phyloP scores from a whole-genome alignment of 1,140 invertebrate genomes.

The Bombus haemorrhoidalis region DNA sequence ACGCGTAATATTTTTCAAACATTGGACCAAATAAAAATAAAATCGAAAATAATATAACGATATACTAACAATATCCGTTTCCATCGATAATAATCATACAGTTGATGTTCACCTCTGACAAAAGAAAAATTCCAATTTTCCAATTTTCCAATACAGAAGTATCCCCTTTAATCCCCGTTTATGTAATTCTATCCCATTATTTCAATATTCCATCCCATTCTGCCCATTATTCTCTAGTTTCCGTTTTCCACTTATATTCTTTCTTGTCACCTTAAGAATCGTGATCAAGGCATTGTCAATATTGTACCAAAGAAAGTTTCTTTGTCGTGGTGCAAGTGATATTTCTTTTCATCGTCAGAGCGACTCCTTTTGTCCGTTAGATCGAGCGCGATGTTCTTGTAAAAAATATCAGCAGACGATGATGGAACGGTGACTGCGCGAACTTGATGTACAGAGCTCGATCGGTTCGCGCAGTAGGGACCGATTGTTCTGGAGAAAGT shows the following conservation, averaged over 20 bases:
- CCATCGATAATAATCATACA: background rate
- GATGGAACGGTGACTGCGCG: slow-evolving; percentile 12
- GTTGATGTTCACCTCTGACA: background rate
- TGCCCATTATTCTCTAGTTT: background rate
- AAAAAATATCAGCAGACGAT: background rate
- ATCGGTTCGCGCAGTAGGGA: background rate
- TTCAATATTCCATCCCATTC: background rate
- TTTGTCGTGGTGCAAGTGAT: background rate
- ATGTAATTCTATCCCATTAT: background rate
- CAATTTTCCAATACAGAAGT: background rate
- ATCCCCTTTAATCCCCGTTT: background rate
- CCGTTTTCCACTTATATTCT: background rate
- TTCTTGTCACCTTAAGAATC: background rate
- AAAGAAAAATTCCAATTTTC: background rate
- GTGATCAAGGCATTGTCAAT: background rate
- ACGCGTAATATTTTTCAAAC: too few species aligned
- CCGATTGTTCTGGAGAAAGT: slow-evolving; percentile 17
- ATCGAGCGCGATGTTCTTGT: background rate
- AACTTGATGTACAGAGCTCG: background rate
- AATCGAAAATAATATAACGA: background rate
- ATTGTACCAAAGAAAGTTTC: background rate
- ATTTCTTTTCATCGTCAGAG: background rate
- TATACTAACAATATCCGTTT: background rate
- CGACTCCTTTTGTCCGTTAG: background rate
- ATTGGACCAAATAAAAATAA: too few species aligned